A percentile compares a stretch with the other conserved stretches of the same genome.
phyloP scores from a whole-genome alignment of 2,888 invertebrate species.

The Oscheius sp. region DNA sequence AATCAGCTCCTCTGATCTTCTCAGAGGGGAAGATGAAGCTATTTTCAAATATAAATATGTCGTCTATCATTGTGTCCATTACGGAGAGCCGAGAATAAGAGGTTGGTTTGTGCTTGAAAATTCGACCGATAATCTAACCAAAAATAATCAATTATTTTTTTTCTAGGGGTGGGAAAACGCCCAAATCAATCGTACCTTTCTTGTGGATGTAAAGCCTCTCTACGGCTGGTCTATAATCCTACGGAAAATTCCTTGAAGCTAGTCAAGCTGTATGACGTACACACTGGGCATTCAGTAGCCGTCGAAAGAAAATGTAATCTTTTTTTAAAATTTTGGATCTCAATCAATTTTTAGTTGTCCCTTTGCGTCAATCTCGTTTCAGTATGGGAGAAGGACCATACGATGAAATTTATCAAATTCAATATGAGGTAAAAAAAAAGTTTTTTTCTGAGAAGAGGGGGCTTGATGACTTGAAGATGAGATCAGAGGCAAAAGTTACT shows the following conservation, averaged over 20 bases:
- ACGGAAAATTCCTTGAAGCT: constrained; percentile 42
- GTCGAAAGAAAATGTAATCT: no score
- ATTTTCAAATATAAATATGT: constrained; percentile 64
- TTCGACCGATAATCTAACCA: no score
- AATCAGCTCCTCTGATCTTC: constrained; percentile 63
- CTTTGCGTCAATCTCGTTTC: no score
- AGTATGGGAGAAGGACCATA: no score
- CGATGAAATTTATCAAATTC: no score
- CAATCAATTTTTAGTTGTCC: no score
- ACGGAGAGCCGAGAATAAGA: constrained; percentile 64
- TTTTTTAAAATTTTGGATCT: no score
- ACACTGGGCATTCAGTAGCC: constrained; percentile 52
- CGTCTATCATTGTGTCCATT: constrained; percentile 67
- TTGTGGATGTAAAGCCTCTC: constrained; percentile 64
- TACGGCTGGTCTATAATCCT: constrained; percentile 61
- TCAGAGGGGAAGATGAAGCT: constrained; percentile 43
- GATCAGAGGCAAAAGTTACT: no score
- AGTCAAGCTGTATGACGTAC: constrained; percentile 39
- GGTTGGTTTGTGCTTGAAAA: no score
- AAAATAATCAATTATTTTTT: background rate
- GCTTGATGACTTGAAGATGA: background rate
- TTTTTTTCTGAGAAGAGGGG: background rate
- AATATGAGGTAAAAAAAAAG: no score
- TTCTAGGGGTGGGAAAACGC: constrained; percentile 63
- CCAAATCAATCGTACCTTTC: constrained; percentile 69